Percentiles rank a stretch among this genome's conserved stretches.
Evolutionary conservation across 2,888 invertebrate genomes (phyloP).

Genomic region (Lasioglossum morio): DNA sequence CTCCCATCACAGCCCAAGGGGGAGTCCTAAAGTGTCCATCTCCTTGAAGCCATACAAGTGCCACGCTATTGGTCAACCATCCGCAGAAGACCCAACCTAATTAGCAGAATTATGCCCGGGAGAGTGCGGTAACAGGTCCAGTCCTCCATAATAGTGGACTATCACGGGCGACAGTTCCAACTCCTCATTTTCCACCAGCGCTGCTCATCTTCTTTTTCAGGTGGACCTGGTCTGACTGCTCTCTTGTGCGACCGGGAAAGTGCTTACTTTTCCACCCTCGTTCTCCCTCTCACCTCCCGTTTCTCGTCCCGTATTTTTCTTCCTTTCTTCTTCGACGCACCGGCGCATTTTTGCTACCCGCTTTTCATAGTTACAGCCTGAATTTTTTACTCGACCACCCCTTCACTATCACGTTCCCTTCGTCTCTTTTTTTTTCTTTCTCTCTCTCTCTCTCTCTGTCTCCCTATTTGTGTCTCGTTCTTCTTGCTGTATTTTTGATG

Average conservation of each 20-base stretch:
- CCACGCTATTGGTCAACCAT: not conserved
- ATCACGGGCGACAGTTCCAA: constrained; percentile 8
- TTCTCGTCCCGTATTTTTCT: constrained; percentile 38
- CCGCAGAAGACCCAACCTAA: not conserved
- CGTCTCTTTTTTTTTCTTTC: constrained; percentile 18
- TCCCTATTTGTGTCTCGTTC: not conserved
- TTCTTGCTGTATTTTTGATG: constrained; percentile 22
- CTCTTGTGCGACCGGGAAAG: constrained; percentile 42
- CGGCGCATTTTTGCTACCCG: constrained; percentile 32
- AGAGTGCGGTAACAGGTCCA: constrained; percentile 46
- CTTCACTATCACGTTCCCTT: not conserved
- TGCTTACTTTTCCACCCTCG: constrained; percentile 32
- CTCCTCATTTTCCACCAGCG: constrained; percentile 24
- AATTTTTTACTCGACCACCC: constrained; percentile 37
- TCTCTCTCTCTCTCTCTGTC: not conserved
- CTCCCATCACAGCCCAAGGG: not conserved
- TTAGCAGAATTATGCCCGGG: not conserved
- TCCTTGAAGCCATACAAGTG: not conserved
- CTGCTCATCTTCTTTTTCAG: constrained; percentile 28
- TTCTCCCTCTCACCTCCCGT: not conserved
- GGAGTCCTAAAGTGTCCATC: not conserved
- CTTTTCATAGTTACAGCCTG: constrained; percentile 32
- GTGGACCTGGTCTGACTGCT: constrained; percentile 28
- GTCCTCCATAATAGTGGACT: constrained; percentile 27
- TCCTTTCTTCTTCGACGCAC: constrained; percentile 20